Conservation (phyloP, 2,797 vertebrate genomes). For the Hydrophis major region DNA sequence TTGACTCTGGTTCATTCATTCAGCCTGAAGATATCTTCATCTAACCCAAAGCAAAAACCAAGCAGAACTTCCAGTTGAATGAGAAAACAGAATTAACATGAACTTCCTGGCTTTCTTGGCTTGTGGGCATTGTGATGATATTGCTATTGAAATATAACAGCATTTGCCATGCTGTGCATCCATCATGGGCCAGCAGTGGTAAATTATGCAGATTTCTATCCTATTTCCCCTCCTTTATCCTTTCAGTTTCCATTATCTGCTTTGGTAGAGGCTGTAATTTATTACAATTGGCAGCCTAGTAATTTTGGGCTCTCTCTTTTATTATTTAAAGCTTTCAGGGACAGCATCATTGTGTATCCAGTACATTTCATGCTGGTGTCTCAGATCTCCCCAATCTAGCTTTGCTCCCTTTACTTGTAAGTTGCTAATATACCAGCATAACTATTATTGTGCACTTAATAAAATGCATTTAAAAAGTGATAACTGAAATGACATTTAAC, state of each 20-base stretch:
- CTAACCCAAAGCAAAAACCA: background rate
- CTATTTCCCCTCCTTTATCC: constrained; percentile 49
- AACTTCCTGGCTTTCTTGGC: constrained; percentile 1
- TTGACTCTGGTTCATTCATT: background rate
- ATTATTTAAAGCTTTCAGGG: constrained; percentile 63
- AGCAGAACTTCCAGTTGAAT: background rate
- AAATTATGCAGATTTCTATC: constrained; percentile 69
- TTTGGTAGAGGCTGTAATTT: constrained; percentile 73
- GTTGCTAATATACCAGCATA: constrained; percentile 65
- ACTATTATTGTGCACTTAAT: constrained; percentile 74
- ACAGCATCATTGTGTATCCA: constrained; percentile 58
- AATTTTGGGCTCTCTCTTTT: constrained; percentile 67
- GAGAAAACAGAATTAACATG: background rate
- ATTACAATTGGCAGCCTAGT: constrained; percentile 71
- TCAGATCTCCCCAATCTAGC: constrained; percentile 56
- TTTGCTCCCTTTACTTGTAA: constrained; percentile 54
- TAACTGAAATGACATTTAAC: constrained; percentile 84
- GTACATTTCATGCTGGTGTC: constrained; percentile 64
- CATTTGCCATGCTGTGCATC: constrained; percentile 59
- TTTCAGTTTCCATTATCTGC: constrained; percentile 69
- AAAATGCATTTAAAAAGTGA: constrained; percentile 77
- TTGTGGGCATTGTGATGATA: constrained; percentile 21
- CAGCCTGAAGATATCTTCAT: background rate
- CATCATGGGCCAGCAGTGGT: constrained; percentile 67
- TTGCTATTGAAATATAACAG: constrained; percentile 47